Evolutionary conservation across 1,140 invertebrate genomes (phyloP).

Genomic region (Sitophilus oryzae): DNA sequence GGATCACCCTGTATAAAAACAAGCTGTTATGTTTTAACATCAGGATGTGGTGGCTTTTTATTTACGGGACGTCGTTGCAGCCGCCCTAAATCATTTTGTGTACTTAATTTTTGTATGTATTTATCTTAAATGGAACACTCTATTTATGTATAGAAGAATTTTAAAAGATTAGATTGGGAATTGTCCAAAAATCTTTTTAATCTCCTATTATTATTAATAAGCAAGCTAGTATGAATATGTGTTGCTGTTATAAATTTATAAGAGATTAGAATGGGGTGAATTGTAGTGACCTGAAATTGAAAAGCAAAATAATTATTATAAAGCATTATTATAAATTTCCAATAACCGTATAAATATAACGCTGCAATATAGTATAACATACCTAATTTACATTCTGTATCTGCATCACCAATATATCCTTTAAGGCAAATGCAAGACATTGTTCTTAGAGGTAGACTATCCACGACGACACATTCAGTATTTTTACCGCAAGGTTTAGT

Average conservation of each 20-base stretch:
- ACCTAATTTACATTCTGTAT: conserved; percentile 73
- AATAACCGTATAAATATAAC: not conserved
- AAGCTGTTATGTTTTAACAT: too few species aligned
- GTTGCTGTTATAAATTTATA: conserved; percentile 30
- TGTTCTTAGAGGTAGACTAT: conserved; percentile 77
- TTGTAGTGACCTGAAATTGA: conserved; percentile 17
- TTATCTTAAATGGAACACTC: too few species aligned
- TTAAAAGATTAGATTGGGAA: too few species aligned
- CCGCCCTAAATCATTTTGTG: too few species aligned
- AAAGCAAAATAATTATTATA: not conserved
- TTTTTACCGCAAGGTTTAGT: conserved; percentile 73
- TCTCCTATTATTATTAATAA: too few species aligned
- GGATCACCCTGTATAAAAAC: too few species aligned
- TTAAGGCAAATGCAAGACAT: conserved; percentile 80
- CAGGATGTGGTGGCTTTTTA: conserved; percentile 9
- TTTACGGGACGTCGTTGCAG: too few species aligned
- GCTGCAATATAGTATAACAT: conserved; percentile 30
- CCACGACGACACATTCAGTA: conserved; percentile 73
- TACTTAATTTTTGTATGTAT: too few species aligned
- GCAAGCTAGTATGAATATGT: too few species aligned
- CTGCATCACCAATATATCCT: conserved; percentile 77
- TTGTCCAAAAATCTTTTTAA: too few species aligned
- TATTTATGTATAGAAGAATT: too few species aligned
- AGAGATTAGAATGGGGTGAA: conserved; percentile 13
- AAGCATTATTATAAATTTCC: not conserved